These are phyloP conservation scores for Lapara coniferarum DNA, from an alignment of 2,888 invertebrate genomes.

Conservation along the genomic window DNA sequence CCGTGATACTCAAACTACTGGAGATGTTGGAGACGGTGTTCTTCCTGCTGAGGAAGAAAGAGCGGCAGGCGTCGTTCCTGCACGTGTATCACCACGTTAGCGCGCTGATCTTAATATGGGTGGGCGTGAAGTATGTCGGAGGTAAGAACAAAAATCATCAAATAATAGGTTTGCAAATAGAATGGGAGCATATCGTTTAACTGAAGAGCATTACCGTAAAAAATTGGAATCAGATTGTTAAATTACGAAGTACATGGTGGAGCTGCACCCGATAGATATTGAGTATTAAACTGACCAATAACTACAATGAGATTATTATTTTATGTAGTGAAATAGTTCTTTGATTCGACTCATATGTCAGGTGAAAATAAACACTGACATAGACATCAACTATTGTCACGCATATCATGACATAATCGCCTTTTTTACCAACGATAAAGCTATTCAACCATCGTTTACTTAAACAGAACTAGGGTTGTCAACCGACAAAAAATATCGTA, in stretches of 20 bases:
- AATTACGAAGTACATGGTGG: no score
- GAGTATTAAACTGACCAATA: no score
- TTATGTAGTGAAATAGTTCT: background rate
- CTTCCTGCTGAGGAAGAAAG: conserved; percentile 88
- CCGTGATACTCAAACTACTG: conserved; percentile 84
- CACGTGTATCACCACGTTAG: conserved; percentile 89
- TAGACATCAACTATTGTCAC: background rate
- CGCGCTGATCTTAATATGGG: conserved; percentile 84
- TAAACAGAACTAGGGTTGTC: conserved; percentile 10
- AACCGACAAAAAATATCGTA: background rate
- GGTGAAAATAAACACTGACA: background rate
- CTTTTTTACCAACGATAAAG: conserved; percentile 11
- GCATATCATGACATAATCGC: conserved; percentile 16
- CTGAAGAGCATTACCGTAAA: no score
- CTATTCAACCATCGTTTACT: conserved; percentile 10
- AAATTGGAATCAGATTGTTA: no score
- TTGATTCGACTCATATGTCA: background rate
- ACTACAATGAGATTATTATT: background rate
- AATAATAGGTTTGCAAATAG: background rate
- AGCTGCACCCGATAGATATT: no score
- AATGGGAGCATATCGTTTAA: no score
- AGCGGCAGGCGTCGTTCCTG: conserved; percentile 87
- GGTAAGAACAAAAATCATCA: conserved; percentile 78
- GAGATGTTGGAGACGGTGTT: conserved; percentile 88
- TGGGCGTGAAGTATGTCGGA: conserved; percentile 85